Evolutionary conservation across 1,140 invertebrate species (phyloP).

Genomic region (Rhagoletis zephyria): DNA sequence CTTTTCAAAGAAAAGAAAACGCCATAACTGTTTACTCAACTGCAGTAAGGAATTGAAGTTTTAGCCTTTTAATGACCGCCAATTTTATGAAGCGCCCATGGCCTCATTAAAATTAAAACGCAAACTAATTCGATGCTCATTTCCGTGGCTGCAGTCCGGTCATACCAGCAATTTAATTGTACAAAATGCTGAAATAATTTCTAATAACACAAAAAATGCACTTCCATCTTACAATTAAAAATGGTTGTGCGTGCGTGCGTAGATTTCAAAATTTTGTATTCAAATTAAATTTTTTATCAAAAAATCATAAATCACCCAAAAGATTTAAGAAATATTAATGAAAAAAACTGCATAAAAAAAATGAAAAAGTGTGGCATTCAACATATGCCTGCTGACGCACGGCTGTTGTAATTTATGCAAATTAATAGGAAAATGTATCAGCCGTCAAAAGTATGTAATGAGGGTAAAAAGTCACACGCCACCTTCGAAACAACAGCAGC

Average conservation of each 20-base stretch:
- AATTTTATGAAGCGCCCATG: slow-evolving; percentile 7
- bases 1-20: too few relatives aligned
- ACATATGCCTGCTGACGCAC: slow-evolving; percentile 17
- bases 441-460: slow-evolving; percentile 55
- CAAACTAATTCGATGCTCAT: slow-evolving; percentile 19
- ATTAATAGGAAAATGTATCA: slow-evolving; percentile 53
- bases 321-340: slow-evolving; percentile 54
- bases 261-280: slow-evolving; percentile 2
- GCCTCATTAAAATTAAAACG: slow-evolving; percentile 44
- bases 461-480: slow-evolving; percentile 58
- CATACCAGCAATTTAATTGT: slow-evolving; percentile 43
- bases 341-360: slow-evolving; percentile 31
- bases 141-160: neutral
- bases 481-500: neutral
- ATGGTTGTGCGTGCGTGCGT: neutral
- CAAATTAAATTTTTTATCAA: neutral
- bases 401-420: slow-evolving; percentile 57
- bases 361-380: slow-evolving; percentile 48
- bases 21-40: neutral
- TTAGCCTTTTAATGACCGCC: neutral
- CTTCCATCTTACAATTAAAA: neutral
- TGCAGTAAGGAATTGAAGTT: neutral
- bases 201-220: slow-evolving; percentile 25
- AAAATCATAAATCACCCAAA: slow-evolving; percentile 56
- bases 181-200: slow-evolving; percentile 28